A percentile compares a stretch with the other conserved stretches of the same genome.
These are phyloP conservation scores for Gila orcuttii DNA, from an alignment of 2,113 vertebrate genomes.

Conservation along the genomic window DNA sequence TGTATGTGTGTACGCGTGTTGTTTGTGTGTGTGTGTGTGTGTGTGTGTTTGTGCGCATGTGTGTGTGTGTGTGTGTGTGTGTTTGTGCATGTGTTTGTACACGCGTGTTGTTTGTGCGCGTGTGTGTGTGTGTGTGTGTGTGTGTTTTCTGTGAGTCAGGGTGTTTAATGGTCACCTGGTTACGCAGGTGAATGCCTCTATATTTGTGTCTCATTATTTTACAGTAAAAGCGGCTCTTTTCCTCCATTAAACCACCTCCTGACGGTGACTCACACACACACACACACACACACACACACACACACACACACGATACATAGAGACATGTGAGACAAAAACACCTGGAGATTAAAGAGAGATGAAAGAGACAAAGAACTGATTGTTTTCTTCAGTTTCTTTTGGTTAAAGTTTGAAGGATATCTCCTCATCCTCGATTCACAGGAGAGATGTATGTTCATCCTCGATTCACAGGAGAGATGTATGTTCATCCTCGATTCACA, in stretches of 20 bases:
- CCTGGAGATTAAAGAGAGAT: background rate
- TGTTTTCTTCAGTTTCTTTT: background rate
- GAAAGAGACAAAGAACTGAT: background rate
- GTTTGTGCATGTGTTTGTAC: constrained; percentile 15
- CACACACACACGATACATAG: background rate
- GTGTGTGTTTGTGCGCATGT: background rate
- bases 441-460: too few relatives aligned
- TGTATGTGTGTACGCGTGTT: constrained; percentile 5
- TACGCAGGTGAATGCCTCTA: background rate
- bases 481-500: too few relatives aligned
- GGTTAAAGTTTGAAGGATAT: background rate
- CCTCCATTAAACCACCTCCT: background rate
- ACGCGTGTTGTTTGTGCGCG: background rate
- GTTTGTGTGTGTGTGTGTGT: background rate
- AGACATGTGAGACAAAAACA: background rate
- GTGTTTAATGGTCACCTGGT: background rate
- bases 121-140: constrained; percentile 36
- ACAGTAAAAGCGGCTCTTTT: background rate
- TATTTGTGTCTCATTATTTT: constrained; percentile 15
- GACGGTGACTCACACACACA: background rate
- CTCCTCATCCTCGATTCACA: background rate
- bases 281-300: too few relatives aligned
- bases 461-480: too few relatives aligned
- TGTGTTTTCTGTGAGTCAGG: constrained; percentile 1
- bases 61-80: background rate